Evolutionary conservation across 2,113 vertebrate genomes (phyloP), one percentile per base, ranked within the genome.

Genomic region (Erinaceus europaeus): DNA sequence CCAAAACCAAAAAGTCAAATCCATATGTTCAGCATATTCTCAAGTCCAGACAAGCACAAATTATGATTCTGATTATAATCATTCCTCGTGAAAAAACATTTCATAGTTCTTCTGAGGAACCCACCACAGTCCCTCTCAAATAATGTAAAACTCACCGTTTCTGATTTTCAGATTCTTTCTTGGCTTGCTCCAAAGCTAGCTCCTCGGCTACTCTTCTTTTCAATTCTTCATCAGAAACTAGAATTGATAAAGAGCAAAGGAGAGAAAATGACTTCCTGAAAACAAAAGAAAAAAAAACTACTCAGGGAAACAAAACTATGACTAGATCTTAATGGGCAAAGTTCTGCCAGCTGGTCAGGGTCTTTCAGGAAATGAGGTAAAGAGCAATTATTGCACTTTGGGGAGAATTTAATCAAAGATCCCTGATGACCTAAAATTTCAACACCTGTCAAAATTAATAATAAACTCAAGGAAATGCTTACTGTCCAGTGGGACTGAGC

Each of bases 121-220:
- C 53, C 23, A n/a, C 29, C 36, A 44, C 71, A 88, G 29, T 14
- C 62, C n/a, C 32, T 29, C 72, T 11, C 6, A 6, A 11, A 27
- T 5, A 5, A 12, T 32, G n/a, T 0, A 6, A 85, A 88, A 95
- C 97, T 93, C 91, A 98, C 98, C 97, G 97, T 76, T 96, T 98
- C 11, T 97, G 97, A 75, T 94, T 93, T 80, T 97, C 97, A 5
- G 96, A 91, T 27, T 98, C 97, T 91, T 97, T 97, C 80, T 95
- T 96, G 84, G 97, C 97, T 91, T 96, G 95, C 75, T 98, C 97
- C 75, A 97, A 73, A 0, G 97, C 97, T 96, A 98, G 72, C 67
- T 98, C 97, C 86, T 98, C 97, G 2, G 97, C 97, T 77, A 98
- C 97, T 96, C 97, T 97, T 94, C 95, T 97, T 92, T 97, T 97